Percentiles rank a stretch among this genome's conserved stretches.
Conservation (phyloP, 2,888 invertebrate genomes). For the Hyppa rectilinea region DNA sequence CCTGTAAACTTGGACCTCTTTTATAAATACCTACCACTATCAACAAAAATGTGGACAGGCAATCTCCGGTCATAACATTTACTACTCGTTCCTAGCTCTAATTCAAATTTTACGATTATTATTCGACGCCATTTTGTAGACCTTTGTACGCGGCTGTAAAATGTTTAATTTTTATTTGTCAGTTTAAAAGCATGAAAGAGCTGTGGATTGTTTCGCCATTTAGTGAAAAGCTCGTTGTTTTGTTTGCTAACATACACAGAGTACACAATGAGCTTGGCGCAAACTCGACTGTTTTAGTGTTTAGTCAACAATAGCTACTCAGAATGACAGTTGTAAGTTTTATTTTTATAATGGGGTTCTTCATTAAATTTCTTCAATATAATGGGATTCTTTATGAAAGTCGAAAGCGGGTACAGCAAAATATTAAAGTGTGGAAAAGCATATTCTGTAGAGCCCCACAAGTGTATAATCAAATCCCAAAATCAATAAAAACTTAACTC, state of each 20-base stretch:
- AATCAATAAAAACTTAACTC: no score
- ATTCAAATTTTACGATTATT: conserved; percentile 54
- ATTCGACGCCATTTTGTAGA: conserved; percentile 31
- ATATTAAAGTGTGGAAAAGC: no score
- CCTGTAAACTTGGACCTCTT: conserved; percentile 75
- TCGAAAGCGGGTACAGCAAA: not conserved
- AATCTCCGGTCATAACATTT: conserved; percentile 60
- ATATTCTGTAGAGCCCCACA: no score
- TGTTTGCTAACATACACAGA: conserved; percentile 30
- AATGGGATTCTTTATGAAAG: not conserved
- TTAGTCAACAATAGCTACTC: conserved; percentile 17
- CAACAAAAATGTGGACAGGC: conserved; percentile 64
- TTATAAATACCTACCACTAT: conserved; percentile 73
- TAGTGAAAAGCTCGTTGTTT: conserved; percentile 33
- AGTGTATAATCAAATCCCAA: no score
- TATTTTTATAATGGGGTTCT: not conserved
- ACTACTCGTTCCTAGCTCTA: conserved; percentile 53
- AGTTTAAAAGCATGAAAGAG: conserved; percentile 38
- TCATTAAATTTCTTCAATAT: no score
- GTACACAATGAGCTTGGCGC: conserved; percentile 34
- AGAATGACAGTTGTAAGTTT: conserved; percentile 8
- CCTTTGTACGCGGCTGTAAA: conserved; percentile 23
- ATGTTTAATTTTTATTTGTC: conserved; percentile 45
- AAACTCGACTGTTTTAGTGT: conserved; percentile 34
- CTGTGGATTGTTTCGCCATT: conserved; percentile 40